These are phyloP conservation scores for Tetragonisca angustula DNA, from an alignment of 2,888 invertebrate genomes.

Conservation along the genomic window DNA sequence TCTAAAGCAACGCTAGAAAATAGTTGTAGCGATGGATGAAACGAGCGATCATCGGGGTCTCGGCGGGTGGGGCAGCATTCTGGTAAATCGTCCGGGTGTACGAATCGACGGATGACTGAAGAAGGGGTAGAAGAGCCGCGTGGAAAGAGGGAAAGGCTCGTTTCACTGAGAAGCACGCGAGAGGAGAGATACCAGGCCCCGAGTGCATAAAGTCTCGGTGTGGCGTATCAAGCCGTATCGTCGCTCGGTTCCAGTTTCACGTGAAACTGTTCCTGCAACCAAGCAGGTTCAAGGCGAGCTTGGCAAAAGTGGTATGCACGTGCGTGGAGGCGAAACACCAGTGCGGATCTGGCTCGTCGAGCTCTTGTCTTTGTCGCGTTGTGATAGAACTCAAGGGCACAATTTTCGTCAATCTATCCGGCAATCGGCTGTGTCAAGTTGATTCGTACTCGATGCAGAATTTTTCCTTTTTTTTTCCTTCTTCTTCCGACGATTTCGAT, in stretches of 20 bases:
- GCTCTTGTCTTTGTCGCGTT: not conserved
- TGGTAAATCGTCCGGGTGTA: constrained; percentile 15
- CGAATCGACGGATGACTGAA: constrained; percentile 38
- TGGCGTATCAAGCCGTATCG: constrained; percentile 72
- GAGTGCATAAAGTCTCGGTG: constrained; percentile 63
- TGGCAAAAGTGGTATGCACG: constrained; percentile 50
- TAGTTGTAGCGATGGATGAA: not conserved
- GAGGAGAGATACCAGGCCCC: constrained; percentile 38
- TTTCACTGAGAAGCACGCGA: constrained; percentile 57
- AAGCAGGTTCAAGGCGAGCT: constrained; percentile 73
- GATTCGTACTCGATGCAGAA: no score
- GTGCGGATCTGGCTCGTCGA: constrained; percentile 9
- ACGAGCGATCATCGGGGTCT: constrained; percentile 6
- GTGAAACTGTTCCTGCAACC: constrained; percentile 67
- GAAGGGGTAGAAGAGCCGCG: constrained; percentile 19
- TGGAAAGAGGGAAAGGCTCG: constrained; percentile 52
- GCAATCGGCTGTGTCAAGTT: no score
- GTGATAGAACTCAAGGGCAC: not conserved
- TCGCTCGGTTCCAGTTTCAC: constrained; percentile 73
- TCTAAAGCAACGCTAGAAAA: not conserved
- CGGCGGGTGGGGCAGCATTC: constrained; percentile 18
- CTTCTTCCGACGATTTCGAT: no score
- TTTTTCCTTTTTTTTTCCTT: no score
- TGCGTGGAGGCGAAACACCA: constrained; percentile 40
- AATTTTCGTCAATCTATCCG: not conserved